Evolutionary conservation across 2,888 invertebrate species (phyloP).

Genomic region (Tetramorium bicarinatum): DNA sequence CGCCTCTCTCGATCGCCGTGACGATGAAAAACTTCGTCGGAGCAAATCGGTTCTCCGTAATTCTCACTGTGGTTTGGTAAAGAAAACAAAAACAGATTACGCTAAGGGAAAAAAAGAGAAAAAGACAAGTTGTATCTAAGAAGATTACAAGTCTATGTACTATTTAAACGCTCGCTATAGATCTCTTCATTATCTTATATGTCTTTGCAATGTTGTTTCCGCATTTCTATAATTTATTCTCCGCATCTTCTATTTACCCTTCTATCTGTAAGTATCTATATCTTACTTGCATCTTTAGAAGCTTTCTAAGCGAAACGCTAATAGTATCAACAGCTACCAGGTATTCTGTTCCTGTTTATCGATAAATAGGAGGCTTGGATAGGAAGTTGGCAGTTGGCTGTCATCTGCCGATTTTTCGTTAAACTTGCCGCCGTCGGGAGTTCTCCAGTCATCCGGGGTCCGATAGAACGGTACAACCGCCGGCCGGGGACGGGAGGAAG

Average conservation of each 20-base stretch:
- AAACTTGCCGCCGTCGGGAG: not conserved
- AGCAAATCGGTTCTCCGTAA: conserved; percentile 27
- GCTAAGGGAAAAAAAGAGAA: not conserved
- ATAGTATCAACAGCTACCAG: not conserved
- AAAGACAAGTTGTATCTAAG: not conserved
- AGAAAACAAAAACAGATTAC: not conserved
- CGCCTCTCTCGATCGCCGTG: conserved; percentile 17
- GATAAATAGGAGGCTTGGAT: not conserved
- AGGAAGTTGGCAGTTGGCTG: not conserved
- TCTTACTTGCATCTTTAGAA: not conserved
- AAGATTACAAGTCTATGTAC: not conserved
- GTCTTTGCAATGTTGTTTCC: not conserved
- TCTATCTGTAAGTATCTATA: not conserved
- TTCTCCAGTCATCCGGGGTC: conserved; percentile 46
- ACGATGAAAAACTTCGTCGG: conserved; percentile 22
- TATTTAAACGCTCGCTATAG: not conserved
- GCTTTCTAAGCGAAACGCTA: not conserved
- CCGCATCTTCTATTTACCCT: not conserved
- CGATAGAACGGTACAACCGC: conserved; percentile 66
- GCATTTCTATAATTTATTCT: not conserved
- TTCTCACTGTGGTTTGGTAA: not conserved
- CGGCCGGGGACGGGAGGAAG: not conserved
- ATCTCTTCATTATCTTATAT: not conserved
- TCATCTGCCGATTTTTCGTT: not conserved
- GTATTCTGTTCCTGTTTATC: not conserved